Evolutionary conservation across 2,888 invertebrate species (phyloP).

Genomic region (Creontiades dilutus): DNA sequence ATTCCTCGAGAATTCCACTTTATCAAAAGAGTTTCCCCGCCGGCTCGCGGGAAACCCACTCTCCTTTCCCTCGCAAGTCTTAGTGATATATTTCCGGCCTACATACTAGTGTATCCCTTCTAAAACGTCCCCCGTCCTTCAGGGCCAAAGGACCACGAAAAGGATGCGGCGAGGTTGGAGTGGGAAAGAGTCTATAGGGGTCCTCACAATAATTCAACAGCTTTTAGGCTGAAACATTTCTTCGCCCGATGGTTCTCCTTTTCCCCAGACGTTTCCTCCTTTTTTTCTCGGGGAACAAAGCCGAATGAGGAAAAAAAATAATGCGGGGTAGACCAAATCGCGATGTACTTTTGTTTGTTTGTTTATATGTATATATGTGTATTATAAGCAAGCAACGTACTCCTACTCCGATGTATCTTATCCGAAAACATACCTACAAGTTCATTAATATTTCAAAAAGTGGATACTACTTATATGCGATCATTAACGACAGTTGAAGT

Average conservation of each 20-base stretch:
- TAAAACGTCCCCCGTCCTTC: neutral
- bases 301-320: conserved; percentile 19
- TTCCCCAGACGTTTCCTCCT: neutral
- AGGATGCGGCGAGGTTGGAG: conserved; percentile 37
- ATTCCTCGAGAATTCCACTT: conserved; percentile 67
- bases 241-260: conserved; percentile 3
- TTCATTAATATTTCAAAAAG: too few species aligned
- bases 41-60: neutral
- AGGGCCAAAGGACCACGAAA: conserved; percentile 19
- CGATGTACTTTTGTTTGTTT: neutral
- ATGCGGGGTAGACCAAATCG: conserved; percentile 20
- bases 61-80: conserved; percentile 43
- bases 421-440: too few species aligned
- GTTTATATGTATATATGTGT: too few species aligned
- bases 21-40: conserved; percentile 60
- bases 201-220: conserved; percentile 65
- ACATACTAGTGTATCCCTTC: conserved; percentile 56
- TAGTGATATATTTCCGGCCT: conserved; percentile 69
- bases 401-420: neutral
- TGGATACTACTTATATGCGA: too few species aligned
- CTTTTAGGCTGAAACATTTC: conserved; percentile 65
- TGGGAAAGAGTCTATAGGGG: neutral
- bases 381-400: neutral
- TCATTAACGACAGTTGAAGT: too few species aligned
- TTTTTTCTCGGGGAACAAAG: conserved; percentile 46